Percentiles rank a stretch among this genome's conserved stretches.
Evolutionary conservation across 2,888 invertebrate genomes (phyloP).

Genomic region (Atrina japonica): DNA sequence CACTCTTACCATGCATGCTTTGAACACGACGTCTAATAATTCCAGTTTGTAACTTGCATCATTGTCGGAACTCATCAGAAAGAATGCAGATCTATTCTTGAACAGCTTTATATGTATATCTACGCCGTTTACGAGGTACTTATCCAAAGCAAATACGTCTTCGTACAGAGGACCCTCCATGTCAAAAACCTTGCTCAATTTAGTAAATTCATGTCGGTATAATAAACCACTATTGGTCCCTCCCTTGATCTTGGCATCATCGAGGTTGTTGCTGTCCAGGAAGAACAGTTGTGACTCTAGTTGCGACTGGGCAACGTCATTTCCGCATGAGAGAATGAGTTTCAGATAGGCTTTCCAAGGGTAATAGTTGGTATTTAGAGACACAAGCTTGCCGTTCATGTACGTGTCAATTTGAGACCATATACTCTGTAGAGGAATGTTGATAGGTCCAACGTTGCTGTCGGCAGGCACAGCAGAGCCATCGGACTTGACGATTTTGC

Average conservation of each 20-base stretch:
- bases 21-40: no score
- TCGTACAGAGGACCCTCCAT: no score
- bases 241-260: background rate
- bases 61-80: slow-evolving; percentile 20
- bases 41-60: slow-evolving; percentile 13
- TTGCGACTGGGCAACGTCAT: no score
- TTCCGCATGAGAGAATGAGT: no score
- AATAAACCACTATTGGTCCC: slow-evolving; percentile 30
- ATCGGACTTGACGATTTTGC: slow-evolving; percentile 19
- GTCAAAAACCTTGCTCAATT: no score
- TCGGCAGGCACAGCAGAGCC: slow-evolving; percentile 13
- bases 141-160: slow-evolving; percentile 34
- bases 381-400: slow-evolving; percentile 35
- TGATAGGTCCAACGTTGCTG: slow-evolving; percentile 17
- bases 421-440: slow-evolving; percentile 23
- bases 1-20: no score
- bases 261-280: slow-evolving; percentile 25
- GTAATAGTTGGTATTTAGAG: slow-evolving; percentile 23
- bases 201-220: no score
- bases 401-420: slow-evolving; percentile 32
- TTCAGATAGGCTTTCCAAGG: slow-evolving; percentile 31
- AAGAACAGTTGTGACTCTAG: no score
- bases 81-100: no score
- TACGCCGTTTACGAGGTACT: slow-evolving; percentile 39
- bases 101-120: slow-evolving; percentile 28